Conservation (phyloP, 2,888 invertebrate species). For the Trichacis sp. region DNA sequence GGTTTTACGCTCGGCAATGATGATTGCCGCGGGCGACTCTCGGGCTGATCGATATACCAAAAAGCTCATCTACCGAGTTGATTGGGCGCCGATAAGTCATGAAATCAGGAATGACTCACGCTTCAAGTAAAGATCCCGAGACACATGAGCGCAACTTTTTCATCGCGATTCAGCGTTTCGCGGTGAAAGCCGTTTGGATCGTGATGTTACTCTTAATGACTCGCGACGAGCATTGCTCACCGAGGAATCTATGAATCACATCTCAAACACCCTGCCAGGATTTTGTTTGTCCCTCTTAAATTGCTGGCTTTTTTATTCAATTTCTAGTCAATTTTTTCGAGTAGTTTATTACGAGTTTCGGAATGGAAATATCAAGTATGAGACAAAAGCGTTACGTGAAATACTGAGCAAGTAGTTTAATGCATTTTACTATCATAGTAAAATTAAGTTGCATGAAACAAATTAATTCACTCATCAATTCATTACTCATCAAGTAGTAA, state of each 20-base stretch:
- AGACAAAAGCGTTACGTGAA: no score
- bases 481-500: no score
- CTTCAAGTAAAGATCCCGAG: slow-evolving; percentile 7
- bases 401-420: no score
- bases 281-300: no score
- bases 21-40: not conserved
- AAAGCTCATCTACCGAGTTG: not conserved
- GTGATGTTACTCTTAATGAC: slow-evolving; percentile 34
- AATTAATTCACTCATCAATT: no score
- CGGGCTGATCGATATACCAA: not conserved
- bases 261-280: no score
- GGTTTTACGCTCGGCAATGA: not conserved
- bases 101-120: slow-evolving; percentile 41
- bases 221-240: slow-evolving; percentile 32
- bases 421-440: no score
- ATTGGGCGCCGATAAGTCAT: not conserved
- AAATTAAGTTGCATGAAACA: no score
- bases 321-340: no score
- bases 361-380: no score
- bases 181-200: slow-evolving; percentile 49
- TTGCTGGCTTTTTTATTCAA: no score
- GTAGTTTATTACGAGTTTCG: no score
- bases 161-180: slow-evolving; percentile 31
- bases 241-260: slow-evolving; percentile 44
- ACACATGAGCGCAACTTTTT: slow-evolving; percentile 1